A percentile compares a stretch with the other conserved stretches of the same genome.
Evolutionary conservation across 2,888 invertebrate genomes (phyloP).

Genomic region (Liposcelis brunnea): DNA sequence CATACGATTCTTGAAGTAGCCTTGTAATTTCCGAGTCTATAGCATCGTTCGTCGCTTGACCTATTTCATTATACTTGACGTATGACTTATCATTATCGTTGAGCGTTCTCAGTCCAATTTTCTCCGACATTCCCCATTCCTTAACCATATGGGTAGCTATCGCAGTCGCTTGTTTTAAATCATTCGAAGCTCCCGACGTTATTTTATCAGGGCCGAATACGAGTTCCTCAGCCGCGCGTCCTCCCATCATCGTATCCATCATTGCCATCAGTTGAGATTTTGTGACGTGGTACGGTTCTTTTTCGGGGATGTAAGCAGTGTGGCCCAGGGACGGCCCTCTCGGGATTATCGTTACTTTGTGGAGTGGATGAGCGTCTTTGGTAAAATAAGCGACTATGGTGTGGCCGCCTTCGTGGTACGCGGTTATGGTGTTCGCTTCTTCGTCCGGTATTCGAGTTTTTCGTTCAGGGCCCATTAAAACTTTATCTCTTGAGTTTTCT

Average conservation of each 20-base stretch:
- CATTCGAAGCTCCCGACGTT: constrained; percentile 63
- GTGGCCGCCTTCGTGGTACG: constrained; percentile 43
- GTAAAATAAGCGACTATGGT: constrained; percentile 1
- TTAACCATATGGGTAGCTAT: constrained; percentile 94
- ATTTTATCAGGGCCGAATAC: constrained; percentile 89
- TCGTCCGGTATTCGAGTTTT: constrained; percentile 36
- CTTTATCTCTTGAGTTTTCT: constrained; percentile 37
- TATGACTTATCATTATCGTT: constrained; percentile 29
- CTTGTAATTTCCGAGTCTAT: constrained; percentile 84
- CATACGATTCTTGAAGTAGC: constrained; percentile 78
- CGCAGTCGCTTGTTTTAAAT: constrained; percentile 61
- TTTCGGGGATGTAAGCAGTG: constrained; percentile 37
- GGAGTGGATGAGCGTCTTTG: constrained; percentile 25
- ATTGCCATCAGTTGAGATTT: constrained; percentile 79
- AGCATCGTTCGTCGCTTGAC: constrained; percentile 62
- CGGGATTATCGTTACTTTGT: constrained; percentile 79
- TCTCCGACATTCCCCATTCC: constrained; percentile 96
- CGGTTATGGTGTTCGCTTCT: constrained; percentile 34
- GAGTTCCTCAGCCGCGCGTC: constrained; percentile 92
- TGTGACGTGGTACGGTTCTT: constrained; percentile 72
- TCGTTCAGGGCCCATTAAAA: constrained; percentile 30
- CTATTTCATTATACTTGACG: constrained; percentile 43
- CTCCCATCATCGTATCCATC: constrained; percentile 98
- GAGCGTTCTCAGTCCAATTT: constrained; percentile 64
- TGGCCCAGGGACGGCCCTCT: constrained; percentile 77